phyloP scores from a whole-genome alignment of 2,113 vertebrate genomes.

The Vicugna pacos region DNA sequence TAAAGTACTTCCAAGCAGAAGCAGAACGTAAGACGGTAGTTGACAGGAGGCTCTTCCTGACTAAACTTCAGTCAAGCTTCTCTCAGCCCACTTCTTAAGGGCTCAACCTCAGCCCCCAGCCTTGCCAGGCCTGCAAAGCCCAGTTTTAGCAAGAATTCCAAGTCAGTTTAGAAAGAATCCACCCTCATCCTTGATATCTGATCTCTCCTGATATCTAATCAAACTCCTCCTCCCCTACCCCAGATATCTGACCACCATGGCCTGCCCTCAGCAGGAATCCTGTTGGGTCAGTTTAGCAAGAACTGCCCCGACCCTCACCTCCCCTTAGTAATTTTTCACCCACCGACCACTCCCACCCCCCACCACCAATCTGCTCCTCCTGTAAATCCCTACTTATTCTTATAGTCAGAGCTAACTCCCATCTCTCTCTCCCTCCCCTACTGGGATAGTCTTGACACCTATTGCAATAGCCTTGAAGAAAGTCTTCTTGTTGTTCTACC shows the following conservation, averaged over 20 bases:
- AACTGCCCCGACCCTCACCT: background rate
- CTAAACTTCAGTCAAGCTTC: background rate
- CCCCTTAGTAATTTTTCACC: background rate
- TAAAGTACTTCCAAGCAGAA: background rate
- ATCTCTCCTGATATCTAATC: background rate
- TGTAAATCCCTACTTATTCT: background rate
- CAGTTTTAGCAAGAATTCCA: background rate
- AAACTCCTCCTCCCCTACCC: background rate
- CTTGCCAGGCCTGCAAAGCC: background rate
- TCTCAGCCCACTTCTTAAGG: background rate
- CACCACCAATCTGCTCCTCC: too few relatives aligned
- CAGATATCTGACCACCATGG: background rate
- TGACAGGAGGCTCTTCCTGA: background rate
- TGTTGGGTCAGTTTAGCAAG: background rate
- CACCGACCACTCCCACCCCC: background rate
- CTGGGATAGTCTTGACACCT: fast-evolving
- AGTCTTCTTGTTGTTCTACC: background rate
- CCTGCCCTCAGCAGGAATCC: background rate
- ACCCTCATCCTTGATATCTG: background rate
- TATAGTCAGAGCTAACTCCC: background rate
- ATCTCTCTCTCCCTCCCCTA: background rate
- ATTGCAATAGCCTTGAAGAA: background rate
- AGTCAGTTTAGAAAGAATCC: background rate
- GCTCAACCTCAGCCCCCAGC: background rate
- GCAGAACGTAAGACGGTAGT: background rate